These are phyloP conservation scores for Petrocephalus microphthalmus DNA, from an alignment of 2,113 vertebrate genomes.

Conservation along the genomic window DNA sequence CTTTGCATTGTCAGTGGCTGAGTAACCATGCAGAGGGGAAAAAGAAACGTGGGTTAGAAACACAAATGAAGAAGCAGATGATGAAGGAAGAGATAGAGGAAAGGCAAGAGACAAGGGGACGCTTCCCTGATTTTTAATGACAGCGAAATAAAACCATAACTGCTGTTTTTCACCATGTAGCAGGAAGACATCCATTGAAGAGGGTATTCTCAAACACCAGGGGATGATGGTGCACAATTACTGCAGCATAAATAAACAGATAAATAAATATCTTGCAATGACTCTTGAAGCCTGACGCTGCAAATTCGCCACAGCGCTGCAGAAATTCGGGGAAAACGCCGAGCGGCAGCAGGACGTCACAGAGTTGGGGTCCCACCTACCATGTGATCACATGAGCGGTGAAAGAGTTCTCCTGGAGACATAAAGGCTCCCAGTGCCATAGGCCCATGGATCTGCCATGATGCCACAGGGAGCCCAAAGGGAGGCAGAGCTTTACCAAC, in stretches of 20 bases:
- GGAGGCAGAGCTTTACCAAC: not conserved
- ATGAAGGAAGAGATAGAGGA: conserved; percentile 4
- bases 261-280: not conserved
- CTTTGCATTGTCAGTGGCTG: conserved; percentile 53
- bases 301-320: not conserved
- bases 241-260: conserved; percentile 17
- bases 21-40: conserved; percentile 46
- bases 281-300: conserved; percentile 4
- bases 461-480: not conserved
- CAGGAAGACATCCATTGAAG: not conserved
- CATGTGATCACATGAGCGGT: not conserved
- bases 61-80: conserved; percentile 20
- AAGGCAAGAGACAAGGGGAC: not conserved
- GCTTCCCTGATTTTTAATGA: not conserved
- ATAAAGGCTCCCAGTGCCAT: not conserved
- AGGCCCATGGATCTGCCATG: not conserved
- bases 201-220: not conserved
- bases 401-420: not conserved
- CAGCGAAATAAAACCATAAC: not conserved
- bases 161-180: not conserved
- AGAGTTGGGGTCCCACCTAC: not conserved
- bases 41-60: no score
- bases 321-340: not conserved
- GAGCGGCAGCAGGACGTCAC: not conserved
- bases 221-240: not conserved